These are phyloP conservation scores for Perizoma flavofasciatum DNA, from an alignment of 2,888 invertebrate genomes.

Conservation along the genomic window DNA sequence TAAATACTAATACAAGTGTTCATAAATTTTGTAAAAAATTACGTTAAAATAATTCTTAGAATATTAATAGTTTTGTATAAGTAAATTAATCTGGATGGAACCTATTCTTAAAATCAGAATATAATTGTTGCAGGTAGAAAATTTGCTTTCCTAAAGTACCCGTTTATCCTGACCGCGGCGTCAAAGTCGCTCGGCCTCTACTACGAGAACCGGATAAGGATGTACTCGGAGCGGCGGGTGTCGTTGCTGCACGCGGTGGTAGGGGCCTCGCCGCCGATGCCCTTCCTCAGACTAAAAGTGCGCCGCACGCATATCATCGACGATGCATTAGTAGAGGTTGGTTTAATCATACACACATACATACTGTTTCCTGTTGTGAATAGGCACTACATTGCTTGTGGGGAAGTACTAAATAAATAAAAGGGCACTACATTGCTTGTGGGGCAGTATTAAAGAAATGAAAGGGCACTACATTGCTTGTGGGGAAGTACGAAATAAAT, in stretches of 20 bases:
- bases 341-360: conserved; percentile 37
- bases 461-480: no score
- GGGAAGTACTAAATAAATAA: background rate
- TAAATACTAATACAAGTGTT: no score
- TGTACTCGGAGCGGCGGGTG: conserved; percentile 96
- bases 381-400: no score
- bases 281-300: conserved; percentile 92
- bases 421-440: no score
- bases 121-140: conserved; percentile 75
- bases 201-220: conserved; percentile 96
- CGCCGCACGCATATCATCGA: conserved; percentile 94
- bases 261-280: conserved; percentile 91
- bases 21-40: no score
- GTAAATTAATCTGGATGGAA: no score
- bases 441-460: background rate
- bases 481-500: background rate
- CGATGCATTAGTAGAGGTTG: conserved; percentile 94
- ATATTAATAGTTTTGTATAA: no score
- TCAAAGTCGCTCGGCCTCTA: conserved; percentile 96
- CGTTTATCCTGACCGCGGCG: conserved; percentile 95
- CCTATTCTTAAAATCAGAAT: no score
- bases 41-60: no score
- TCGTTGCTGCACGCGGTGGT: conserved; percentile 93
- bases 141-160: conserved; percentile 95
- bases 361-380: no score